Evolutionary conservation across 2,797 vertebrate species (phyloP).

Genomic region (Microctenopoma steveboyesi): DNA sequence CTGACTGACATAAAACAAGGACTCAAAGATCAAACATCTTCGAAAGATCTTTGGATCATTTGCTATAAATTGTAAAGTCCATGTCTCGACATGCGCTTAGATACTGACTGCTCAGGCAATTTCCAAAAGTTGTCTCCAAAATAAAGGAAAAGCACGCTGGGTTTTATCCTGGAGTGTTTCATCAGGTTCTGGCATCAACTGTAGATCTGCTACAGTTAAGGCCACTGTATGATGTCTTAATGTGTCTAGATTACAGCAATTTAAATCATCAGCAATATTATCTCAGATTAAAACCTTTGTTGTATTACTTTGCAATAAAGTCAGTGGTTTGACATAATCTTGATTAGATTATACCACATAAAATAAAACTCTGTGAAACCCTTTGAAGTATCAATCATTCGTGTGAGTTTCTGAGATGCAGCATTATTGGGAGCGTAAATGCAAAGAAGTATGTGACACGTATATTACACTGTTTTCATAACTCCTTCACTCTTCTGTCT

Average conservation of each 20-base stretch:
- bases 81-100: constrained; percentile 30
- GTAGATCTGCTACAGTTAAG: neutral
- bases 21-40: constrained; percentile 25
- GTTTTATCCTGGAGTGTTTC: constrained; percentile 15
- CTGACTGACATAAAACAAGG: constrained; percentile 4
- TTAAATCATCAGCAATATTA: constrained; percentile 43
- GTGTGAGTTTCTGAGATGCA: neutral
- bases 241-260: constrained; percentile 42
- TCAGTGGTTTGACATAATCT: constrained; percentile 13
- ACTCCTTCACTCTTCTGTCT: neutral
- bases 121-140: constrained; percentile 11
- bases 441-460: neutral
- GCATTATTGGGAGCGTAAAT: neutral
- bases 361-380: constrained; percentile 12
- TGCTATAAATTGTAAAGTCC: constrained; percentile 9
- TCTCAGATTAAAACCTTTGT: constrained; percentile 53
- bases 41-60: constrained; percentile 29
- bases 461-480: constrained; percentile 1
- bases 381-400: neutral
- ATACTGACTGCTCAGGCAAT: constrained; percentile 15
- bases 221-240: constrained; percentile 13
- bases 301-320: constrained; percentile 5
- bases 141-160: constrained; percentile 4
- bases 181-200: neutral
- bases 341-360: constrained; percentile 7